phyloP scores from a whole-genome alignment of 2,797 vertebrate genomes.

The Falco biarmicus region DNA sequence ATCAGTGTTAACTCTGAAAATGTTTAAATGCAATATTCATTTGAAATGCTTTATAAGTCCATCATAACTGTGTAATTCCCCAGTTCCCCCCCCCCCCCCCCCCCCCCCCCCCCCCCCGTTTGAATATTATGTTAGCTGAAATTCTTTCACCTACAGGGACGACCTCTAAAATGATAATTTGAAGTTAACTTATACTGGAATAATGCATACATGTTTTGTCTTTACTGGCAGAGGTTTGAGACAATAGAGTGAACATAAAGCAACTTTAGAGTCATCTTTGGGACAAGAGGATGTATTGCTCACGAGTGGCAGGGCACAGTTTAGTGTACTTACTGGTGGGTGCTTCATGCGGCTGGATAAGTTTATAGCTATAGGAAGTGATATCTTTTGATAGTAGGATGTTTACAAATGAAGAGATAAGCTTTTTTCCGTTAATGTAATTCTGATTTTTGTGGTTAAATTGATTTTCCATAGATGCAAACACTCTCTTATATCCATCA shows the following conservation, averaged over 20 bases:
- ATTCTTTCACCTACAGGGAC: neutral
- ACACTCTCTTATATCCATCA: neutral
- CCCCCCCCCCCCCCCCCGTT: neutral
- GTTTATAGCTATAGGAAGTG: neutral
- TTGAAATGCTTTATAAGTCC: neutral
- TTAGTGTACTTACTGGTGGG: neutral
- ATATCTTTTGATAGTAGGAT: neutral
- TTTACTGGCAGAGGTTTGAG: neutral
- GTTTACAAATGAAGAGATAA: conserved; percentile 9
- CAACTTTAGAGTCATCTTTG: neutral
- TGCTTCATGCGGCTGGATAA: neutral
- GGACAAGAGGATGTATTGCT: neutral
- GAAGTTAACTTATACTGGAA: neutral
- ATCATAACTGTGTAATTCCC: neutral
- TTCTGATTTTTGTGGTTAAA: conserved; percentile 27
- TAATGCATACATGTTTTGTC: rapidly evolving
- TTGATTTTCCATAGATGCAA: conserved; percentile 17
- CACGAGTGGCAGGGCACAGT: neutral
- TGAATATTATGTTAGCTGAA: neutral
- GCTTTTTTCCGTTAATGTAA: neutral
- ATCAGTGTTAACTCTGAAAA: neutral
- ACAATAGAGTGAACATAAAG: neutral
- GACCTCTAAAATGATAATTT: neutral
- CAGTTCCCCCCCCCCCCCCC: too few relatives aligned
- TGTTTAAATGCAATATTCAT: neutral